phyloP scores from a whole-genome alignment of 1,140 invertebrate genomes.

The Brachionus rubens region DNA sequence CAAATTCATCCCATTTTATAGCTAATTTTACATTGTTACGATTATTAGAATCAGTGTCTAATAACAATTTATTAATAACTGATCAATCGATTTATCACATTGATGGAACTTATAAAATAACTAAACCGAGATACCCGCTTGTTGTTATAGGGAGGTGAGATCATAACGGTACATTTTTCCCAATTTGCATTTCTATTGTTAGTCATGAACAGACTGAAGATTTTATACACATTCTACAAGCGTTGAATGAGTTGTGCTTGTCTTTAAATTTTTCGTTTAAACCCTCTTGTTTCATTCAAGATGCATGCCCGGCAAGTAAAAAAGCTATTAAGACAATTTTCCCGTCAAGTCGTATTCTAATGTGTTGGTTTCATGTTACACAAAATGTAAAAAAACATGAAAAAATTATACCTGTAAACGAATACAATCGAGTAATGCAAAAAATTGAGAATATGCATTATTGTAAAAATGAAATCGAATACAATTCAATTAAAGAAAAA shows the following conservation, averaged over 20 bases:
- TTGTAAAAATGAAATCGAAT: not conserved
- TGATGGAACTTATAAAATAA: conserved; percentile 18
- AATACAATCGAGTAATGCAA: conserved; percentile 9
- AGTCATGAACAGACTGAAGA: conserved; percentile 25
- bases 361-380: conserved; percentile 22
- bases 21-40: not conserved
- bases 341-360: not conserved
- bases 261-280: conserved; percentile 28
- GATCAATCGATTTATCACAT: conserved; percentile 1
- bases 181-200: conserved; percentile 22
- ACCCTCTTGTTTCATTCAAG: conserved; percentile 8
- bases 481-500: not conserved
- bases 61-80: not conserved
- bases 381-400: conserved; percentile 9
- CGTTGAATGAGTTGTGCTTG: conserved; percentile 13
- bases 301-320: conserved; percentile 10
- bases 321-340: conserved; percentile 3
- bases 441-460: conserved; percentile 5
- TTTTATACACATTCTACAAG: conserved; percentile 1
- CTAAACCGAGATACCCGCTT: not conserved
- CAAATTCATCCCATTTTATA: not conserved
- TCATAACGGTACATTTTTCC: conserved; percentile 29
- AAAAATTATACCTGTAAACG: not conserved
- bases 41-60: not conserved
- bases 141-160: conserved; percentile 20